phyloP scores from a whole-genome alignment of 2,113 vertebrate genomes.

The Glaucomys volans region DNA sequence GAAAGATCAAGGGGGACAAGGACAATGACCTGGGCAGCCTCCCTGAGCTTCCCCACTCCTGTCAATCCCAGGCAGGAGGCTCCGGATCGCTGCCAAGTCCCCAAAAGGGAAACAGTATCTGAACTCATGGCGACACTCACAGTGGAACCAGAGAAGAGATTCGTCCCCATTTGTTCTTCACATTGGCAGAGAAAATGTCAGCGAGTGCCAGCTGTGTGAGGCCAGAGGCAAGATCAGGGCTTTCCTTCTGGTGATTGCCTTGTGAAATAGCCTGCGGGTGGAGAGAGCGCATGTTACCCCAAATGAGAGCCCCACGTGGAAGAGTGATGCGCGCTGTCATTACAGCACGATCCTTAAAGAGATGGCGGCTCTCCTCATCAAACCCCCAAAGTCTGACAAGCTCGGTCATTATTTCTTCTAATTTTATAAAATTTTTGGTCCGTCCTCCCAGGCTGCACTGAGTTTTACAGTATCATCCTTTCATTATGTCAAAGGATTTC shows the following conservation, averaged over 20 bases:
- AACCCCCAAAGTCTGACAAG: neutral
- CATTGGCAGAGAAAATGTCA: neutral
- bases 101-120: neutral
- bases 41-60: no score
- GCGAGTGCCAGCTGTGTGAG: neutral
- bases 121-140: neutral
- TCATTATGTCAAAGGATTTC: neutral
- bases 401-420: neutral
- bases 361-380: neutral
- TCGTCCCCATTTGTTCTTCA: neutral
- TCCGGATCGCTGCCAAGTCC: slow-evolving; percentile 16
- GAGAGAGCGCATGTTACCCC: neutral
- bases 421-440: neutral
- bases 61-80: neutral
- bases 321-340: fast-evolving
- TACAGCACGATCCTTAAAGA: neutral
- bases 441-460: neutral
- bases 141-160: neutral
- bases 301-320: neutral
- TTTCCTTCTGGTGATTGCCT: slow-evolving; percentile 1
- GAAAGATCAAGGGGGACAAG: slow-evolving; percentile 27
- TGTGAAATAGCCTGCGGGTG: neutral
- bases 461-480: neutral
- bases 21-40: neutral
- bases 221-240: neutral